Conservation (phyloP, 2,113 vertebrate species). For the Indri indri region DNA sequence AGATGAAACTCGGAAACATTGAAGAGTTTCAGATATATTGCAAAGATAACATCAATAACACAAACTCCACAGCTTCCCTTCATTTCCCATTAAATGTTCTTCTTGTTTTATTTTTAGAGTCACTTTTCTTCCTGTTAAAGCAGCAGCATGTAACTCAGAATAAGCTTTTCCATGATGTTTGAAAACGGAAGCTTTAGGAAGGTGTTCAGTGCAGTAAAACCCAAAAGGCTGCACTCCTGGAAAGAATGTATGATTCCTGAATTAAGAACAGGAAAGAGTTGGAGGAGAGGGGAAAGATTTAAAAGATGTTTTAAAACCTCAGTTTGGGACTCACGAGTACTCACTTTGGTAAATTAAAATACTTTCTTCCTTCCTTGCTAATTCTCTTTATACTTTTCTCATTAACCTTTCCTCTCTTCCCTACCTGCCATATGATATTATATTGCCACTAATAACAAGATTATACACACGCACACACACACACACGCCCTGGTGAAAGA, state of each 20-base stretch:
- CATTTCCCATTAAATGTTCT: not conserved
- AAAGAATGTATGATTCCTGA: not conserved
- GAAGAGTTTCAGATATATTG: not conserved
- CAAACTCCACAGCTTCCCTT: not conserved
- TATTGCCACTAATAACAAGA: not conserved
- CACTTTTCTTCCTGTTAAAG: not conserved
- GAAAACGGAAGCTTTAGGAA: not conserved
- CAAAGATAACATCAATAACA: not conserved
- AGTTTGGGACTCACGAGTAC: not conserved
- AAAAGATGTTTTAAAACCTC: not conserved
- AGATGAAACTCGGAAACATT: not conserved
- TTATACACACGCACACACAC: not conserved
- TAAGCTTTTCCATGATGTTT: conserved; percentile 19
- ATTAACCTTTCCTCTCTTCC: not conserved
- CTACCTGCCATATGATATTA: not conserved
- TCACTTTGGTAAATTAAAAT: not conserved
- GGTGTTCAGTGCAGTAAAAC: not conserved
- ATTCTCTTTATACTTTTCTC: not conserved
- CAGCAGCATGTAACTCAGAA: not conserved
- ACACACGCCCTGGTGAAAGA: not conserved
- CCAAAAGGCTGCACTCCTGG: not conserved
- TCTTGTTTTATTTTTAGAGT: conserved; percentile 15
- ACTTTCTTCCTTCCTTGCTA: not conserved
- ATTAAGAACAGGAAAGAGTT: not conserved
- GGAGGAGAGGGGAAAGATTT: not conserved